Evolutionary conservation across 2,888 invertebrate genomes (phyloP), one percentile per base, ranked within the genome.

Genomic region (Trichogramma evanescens): DNA sequence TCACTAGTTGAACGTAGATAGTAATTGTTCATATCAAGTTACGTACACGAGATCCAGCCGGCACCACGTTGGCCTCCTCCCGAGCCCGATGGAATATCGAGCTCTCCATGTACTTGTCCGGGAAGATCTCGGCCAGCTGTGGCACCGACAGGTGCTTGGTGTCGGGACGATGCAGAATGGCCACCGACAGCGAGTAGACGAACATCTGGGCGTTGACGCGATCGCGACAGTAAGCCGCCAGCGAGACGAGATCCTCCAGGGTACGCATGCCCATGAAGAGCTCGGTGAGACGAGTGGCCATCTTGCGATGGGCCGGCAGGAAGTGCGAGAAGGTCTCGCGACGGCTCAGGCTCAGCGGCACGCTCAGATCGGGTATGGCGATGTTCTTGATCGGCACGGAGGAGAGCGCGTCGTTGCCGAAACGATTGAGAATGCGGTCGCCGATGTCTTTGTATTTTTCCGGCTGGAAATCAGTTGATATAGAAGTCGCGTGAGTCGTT

Each of bases 31-130:
- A 2, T 26, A 26, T 26, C 26, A 13, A 40, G 7, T 9, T 43
- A 69, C 80, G 74, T 76, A 89, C 88, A 70, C 89, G 84, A 0
- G 82, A 80, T 9, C 86, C 86, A 5, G 80, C 71, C 0, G 82
- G 80, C 2, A 86, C 84, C 2, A 89, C 80, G 44, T 82, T 83
- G 55, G 86, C 83, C 73, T 87, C 86, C 72, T 89, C 88, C 9
- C 88, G 81, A 0, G 88, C 89, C 55, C 83, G 80, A 1, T 83
- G 79, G 72, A 92, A 87, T 3, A 88, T 83, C 46, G 86, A 84
- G 7, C 89, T 85, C 69, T 91, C 90, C 69, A 93, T 80, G 76
- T 89, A 93, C 77, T 90, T 90, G 71, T 88, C 87, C 0, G 93
- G 94, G 76, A 93, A 91, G 0, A 86, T 81, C 75, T 91, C 88